A percentile compares a stretch with the other conserved stretches of the same genome.
These are phyloP conservation scores for Aphis craccivora DNA, from an alignment of 1,140 invertebrate species.

Conservation along the genomic window DNA sequence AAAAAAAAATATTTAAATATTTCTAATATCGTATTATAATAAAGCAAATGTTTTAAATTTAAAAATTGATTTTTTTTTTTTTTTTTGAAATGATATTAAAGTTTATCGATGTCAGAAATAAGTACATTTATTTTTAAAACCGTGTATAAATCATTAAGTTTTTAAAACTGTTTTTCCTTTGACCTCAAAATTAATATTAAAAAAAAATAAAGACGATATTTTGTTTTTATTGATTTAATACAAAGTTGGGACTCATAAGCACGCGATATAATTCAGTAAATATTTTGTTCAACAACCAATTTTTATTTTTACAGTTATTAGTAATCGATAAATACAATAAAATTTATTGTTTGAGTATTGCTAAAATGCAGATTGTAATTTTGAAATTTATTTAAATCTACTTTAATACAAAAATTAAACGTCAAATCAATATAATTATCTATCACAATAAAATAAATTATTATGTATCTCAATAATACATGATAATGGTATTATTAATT, in stretches of 20 bases:
- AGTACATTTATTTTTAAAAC: neutral
- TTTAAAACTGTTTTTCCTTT: neutral
- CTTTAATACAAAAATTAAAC: neutral
- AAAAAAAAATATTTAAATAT: neutral
- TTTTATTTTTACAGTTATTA: constrained; percentile 21
- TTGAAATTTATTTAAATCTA: neutral
- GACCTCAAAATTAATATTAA: constrained; percentile 1
- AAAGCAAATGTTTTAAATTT: neutral
- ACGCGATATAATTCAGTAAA: constrained; percentile 1
- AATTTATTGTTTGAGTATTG: neutral
- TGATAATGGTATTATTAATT: no score
- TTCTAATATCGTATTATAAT: neutral
- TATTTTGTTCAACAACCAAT: constrained; percentile 2
- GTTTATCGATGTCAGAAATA: neutral
- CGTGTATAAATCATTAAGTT: neutral
- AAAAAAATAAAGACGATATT: constrained; percentile 28
- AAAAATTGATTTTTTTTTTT: neutral
- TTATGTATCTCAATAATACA: neutral
- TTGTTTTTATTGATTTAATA: constrained; percentile 26
- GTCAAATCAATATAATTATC: neutral
- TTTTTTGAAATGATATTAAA: neutral
- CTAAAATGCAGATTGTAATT: neutral
- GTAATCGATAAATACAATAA: neutral
- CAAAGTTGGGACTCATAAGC: neutral
- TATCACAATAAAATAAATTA: neutral